A percentile compares a stretch with the other conserved stretches of the same genome.
These are phyloP conservation scores for Cynopterus brachyotis DNA, from an alignment of 2,113 vertebrate genomes.

Conservation along the genomic window DNA sequence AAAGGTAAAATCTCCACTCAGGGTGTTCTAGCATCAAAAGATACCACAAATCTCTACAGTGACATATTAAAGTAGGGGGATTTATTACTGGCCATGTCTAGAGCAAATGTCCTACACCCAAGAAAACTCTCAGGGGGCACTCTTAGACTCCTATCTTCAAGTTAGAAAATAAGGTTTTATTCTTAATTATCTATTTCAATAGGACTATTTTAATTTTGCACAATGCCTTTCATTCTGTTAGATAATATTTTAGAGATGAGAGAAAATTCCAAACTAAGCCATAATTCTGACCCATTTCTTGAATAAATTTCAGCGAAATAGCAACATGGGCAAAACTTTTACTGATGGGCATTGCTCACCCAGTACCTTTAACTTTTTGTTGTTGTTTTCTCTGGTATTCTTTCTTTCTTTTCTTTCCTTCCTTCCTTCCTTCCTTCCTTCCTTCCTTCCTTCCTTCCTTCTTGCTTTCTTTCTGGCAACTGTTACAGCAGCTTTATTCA, in stretches of 20 bases:
- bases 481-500: no score
- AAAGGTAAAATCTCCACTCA: neutral
- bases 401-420: no score
- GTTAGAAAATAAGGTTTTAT: neutral
- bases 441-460: no score
- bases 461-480: no score
- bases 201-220: neutral
- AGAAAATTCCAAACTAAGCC: neutral
- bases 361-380: neutral
- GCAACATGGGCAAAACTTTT: neutral
- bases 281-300: neutral
- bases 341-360: neutral
- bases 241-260: neutral
- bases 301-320: constrained; percentile 1
- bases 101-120: no score
- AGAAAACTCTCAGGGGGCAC: neutral
- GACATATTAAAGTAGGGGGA: neutral
- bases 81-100: neutral
- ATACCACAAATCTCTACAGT: neutral
- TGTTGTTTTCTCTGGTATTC: no score
- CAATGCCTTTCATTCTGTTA: neutral
- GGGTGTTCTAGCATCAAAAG: neutral
- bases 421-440: no score
- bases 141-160: neutral
- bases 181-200: neutral